phyloP scores from a whole-genome alignment of 2,797 vertebrate species.

The Eurystomus glaucurus region DNA sequence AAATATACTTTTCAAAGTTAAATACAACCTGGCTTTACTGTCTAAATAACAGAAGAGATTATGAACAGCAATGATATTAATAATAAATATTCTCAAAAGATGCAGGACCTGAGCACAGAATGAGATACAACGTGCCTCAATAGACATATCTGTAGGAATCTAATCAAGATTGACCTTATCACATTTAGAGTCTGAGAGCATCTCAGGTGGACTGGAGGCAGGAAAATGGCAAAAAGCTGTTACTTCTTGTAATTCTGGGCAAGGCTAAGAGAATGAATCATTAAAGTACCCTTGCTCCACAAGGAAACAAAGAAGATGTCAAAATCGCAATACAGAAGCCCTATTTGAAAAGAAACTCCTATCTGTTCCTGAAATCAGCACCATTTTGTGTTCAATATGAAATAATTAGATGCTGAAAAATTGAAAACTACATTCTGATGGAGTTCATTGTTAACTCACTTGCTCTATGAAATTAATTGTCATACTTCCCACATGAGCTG shows the following conservation, averaged over 20 bases:
- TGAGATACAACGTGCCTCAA: background rate
- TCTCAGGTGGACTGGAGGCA: slow-evolving; percentile 18
- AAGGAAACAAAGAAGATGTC: background rate
- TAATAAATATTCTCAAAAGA: slow-evolving; percentile 55
- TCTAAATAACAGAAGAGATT: background rate
- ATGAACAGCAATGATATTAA: background rate
- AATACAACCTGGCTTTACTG: background rate
- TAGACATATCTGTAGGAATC: slow-evolving; percentile 32
- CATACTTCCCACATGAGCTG: background rate
- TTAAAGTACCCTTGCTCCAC: background rate
- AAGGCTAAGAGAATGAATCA: background rate
- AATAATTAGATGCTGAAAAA: background rate
- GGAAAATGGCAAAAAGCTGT: slow-evolving; percentile 21
- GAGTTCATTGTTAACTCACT: background rate
- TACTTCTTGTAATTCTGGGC: background rate
- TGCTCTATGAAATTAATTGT: background rate
- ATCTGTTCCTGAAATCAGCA: background rate
- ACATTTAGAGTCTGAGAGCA: background rate
- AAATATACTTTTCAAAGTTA: slow-evolving; percentile 2
- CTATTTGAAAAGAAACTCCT: background rate
- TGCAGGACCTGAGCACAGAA: background rate
- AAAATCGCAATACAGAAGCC: background rate
- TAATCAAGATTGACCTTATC: slow-evolving; percentile 51
- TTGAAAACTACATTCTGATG: background rate
- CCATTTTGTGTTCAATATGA: background rate